Evolutionary conservation across 2,888 invertebrate species (phyloP).

Genomic region (Mimas tiliae): DNA sequence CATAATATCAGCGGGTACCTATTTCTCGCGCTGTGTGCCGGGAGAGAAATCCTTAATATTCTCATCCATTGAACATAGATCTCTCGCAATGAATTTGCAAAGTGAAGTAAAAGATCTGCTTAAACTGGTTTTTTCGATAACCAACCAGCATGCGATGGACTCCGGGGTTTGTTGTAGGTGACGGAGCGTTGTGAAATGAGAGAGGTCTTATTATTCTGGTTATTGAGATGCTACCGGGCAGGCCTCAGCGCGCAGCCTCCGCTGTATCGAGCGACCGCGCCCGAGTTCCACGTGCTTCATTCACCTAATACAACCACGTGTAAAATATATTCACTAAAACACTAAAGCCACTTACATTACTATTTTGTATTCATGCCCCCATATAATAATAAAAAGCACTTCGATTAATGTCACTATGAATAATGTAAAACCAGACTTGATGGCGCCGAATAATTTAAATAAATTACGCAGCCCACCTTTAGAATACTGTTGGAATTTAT

Average conservation of each 20-base stretch:
- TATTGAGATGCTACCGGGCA: constrained; percentile 51
- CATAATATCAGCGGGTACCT: constrained; percentile 61
- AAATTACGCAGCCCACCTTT: constrained; percentile 19
- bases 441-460: constrained; percentile 24
- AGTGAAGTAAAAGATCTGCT: constrained; percentile 53
- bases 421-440: constrained; percentile 23
- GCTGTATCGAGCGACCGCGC: constrained; percentile 73
- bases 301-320: constrained; percentile 59
- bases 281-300: constrained; percentile 68
- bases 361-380: constrained; percentile 1
- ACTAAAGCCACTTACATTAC: constrained; percentile 8
- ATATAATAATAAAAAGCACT: constrained; percentile 17
- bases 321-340: constrained; percentile 26
- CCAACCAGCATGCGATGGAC: constrained; percentile 55
- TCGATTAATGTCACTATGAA: constrained; percentile 12
- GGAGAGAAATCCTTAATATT: constrained; percentile 57
- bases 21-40: constrained; percentile 51
- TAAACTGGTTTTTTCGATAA: constrained; percentile 50
- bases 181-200: constrained; percentile 10
- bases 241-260: constrained; percentile 73
- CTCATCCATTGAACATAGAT: constrained; percentile 56
- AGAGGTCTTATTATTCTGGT: constrained; percentile 24
- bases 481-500: constrained; percentile 9
- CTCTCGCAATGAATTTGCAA: constrained; percentile 53
- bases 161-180: constrained; percentile 49